Base-by-base conservation (phyloP, 2,113 vertebrate genomes). In the Heloderma charlesbogerti region DNA sequence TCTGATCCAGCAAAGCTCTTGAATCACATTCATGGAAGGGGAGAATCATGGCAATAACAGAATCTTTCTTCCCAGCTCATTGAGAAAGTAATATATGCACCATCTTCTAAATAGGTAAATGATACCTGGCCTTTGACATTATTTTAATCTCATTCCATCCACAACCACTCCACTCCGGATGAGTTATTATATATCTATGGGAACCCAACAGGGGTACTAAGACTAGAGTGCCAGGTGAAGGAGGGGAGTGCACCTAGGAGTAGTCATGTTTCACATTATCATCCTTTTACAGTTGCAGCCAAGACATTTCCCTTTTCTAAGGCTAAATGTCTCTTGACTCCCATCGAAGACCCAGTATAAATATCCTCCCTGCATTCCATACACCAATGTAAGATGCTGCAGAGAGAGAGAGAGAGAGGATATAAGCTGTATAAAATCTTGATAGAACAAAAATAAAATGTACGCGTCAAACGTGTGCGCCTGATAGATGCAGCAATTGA, bases 401-500 rank as follows among this genome's bases (percentile, higher is more conserved):
- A 93, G 95, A 96, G 7, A 57, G 54, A n/a, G 54, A 29, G 83
- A 66, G 37, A 67, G 60, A 86, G 96, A 98, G 97, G 97, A 97
- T 97, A 97, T 97, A 97, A 97, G 97, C 97, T 95, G 96, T 97
- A 97, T 98, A 98, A 98, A 98, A 97, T 97, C 97, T 96, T 97
- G 97, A 98, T 98, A 96, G 97, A 96, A 97, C 96, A 97, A 98
- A 88, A 98, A 98, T 98, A 98, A 98, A 98, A 98, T 97, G 97
- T 97, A 96, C 97, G 96, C 97, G 97, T 8, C 57, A 54, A 98
- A 97, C 96, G 97, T 97, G 97, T 97, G 97, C 97, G 97, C 98
- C 97, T 98, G 97, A 98, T 97, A 98, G 97, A 98, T 97, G 97
- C 96, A 97, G 97, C 97, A 98, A 98, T 99, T 98, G 98, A 99